These are phyloP conservation scores for Eupsilia transversa DNA, from an alignment of 2,888 invertebrate genomes.

Conservation along the genomic window DNA sequence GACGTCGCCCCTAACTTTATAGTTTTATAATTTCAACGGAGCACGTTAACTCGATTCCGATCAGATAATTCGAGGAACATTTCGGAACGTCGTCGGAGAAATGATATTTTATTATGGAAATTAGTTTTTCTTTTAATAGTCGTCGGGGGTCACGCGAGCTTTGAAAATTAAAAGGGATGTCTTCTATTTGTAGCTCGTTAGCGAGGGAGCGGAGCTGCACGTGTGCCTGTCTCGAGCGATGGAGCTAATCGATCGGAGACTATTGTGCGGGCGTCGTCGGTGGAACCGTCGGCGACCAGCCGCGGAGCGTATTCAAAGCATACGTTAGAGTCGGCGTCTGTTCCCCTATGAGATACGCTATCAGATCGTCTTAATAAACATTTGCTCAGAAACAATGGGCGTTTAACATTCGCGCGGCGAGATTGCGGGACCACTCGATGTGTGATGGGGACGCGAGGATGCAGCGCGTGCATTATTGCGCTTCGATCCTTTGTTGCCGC, in stretches of 20 bases:
- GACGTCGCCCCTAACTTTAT: constrained; percentile 88
- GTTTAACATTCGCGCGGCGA: constrained; percentile 83
- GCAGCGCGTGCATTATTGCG: constrained; percentile 79
- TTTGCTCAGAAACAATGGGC: constrained; percentile 86
- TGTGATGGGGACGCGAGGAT: constrained; percentile 67
- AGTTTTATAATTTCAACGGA: constrained; percentile 87
- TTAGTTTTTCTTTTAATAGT: constrained; percentile 89
- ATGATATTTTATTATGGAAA: constrained; percentile 88
- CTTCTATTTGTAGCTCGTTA: constrained; percentile 82
- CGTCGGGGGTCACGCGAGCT: constrained; percentile 84
- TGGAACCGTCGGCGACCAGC: constrained; percentile 66
- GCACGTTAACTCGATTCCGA: constrained; percentile 88
- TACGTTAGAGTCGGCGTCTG: constrained; percentile 84
- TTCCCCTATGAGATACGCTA: constrained; percentile 86
- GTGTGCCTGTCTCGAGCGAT: constrained; percentile 71
- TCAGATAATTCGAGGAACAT: constrained; percentile 83
- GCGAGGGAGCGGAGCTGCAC: constrained; percentile 71
- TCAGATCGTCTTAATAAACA: constrained; percentile 90
- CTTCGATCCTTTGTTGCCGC: constrained; percentile 78
- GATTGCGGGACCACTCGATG: constrained; percentile 73
- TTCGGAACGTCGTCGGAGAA: constrained; percentile 71
- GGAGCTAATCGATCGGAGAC: constrained; percentile 85
- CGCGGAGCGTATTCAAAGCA: constrained; percentile 81
- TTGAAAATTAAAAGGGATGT: constrained; percentile 82
- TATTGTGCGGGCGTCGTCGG: constrained; percentile 78